Evolutionary conservation across 2,113 vertebrate genomes (phyloP), one percentile per base, ranked within the genome.

Genomic region (Gavialis gangeticus): DNA sequence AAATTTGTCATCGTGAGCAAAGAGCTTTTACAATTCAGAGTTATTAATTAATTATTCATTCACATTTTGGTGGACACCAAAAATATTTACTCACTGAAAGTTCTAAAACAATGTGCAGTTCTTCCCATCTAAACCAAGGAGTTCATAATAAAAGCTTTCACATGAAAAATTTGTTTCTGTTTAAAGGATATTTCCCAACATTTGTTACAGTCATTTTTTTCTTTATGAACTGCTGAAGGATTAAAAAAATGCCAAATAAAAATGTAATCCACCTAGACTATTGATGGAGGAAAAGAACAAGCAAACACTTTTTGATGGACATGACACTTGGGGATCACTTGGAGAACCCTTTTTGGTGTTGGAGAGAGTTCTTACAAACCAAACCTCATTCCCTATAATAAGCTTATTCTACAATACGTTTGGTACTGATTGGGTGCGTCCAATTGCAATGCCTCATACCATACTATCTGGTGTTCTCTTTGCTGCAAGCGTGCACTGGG

Each of bases 71-170:
- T 80, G 67, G 81, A 91, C 76, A 18, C 82, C 78, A 91, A 66
- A 8, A 37, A 88, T 92, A 96, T 96, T 96, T 46, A 89, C 92
- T 80, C 46, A 83, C 58, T 62, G 88, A 95, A 95, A 92, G 91
- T 67, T 25, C 22, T 91, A 79, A 83, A 67, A 66, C 10, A 21
- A 30, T 55, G 1, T 0, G 4, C 59, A 67, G 4, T 28, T 28
- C 25, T 10, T 66, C 18, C 25, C 67, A 9, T 46, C 28, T 2
- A 0, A 69, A 4, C 28, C 54, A 28, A 2, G 64, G 77, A n/a
- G 57, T 54, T 21, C 34, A 34, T 66, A 56, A 34, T 66, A 56
- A 66, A 84, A 37, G 34, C 34, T 85, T 76, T 12, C 3, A 0
- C 15, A 1, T 76, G n/a, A 1, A 67, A 37, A 30, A 71, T 71